These are phyloP conservation scores for Dendrocincla tyrannina DNA, from an alignment of 2,797 vertebrate genomes.

Conservation along the genomic window DNA sequence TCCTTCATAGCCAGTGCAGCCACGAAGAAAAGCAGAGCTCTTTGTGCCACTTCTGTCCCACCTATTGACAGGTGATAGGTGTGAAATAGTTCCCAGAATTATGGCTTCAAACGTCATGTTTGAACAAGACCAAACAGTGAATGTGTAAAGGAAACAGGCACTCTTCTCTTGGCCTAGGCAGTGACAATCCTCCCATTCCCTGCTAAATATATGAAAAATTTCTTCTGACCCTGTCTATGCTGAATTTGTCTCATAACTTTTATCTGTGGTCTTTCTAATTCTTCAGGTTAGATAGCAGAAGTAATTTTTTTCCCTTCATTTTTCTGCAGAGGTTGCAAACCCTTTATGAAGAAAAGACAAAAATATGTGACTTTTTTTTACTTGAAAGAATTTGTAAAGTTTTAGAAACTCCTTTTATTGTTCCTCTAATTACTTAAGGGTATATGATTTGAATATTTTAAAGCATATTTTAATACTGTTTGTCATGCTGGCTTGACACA, in stretches of 20 bases:
- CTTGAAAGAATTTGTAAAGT: neutral
- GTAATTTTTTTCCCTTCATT: neutral
- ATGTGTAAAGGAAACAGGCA: neutral
- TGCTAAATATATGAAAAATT: neutral
- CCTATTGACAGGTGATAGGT: neutral
- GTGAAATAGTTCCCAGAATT: neutral
- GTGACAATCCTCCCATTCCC: neutral
- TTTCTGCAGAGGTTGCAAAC: neutral
- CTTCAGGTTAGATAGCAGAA: neutral
- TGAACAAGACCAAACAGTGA: neutral
- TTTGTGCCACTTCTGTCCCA: neutral
- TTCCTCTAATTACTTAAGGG: neutral
- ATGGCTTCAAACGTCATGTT: neutral
- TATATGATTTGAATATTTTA: neutral
- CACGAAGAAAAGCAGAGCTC: neutral
- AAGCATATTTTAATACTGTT: neutral
- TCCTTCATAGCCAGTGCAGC: neutral
- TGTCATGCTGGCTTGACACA: neutral
- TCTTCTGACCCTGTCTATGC: neutral
- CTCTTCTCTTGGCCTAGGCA: neutral
- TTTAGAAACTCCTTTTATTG: neutral
- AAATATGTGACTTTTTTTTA: neutral
- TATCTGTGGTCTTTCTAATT: neutral
- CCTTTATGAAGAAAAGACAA: neutral
- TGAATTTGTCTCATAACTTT: neutral